Base-by-base conservation (phyloP, 2,888 invertebrate genomes). In the Mongoloraphidia duomilia region DNA sequence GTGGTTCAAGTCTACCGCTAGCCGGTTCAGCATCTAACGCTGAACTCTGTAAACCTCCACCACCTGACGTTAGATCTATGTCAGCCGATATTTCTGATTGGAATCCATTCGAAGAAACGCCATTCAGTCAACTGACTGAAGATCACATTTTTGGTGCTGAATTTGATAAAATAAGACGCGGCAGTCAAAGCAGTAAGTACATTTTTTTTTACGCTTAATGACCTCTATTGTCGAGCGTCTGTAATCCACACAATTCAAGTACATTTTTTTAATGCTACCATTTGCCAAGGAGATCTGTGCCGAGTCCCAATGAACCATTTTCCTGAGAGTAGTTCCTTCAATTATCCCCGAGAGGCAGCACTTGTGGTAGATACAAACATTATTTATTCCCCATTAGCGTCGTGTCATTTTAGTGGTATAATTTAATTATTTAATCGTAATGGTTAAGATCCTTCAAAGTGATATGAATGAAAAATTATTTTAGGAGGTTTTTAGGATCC, bases 131-230 rank as follows among this genome's bases (percentile, higher is more conserved):
- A 60, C 75, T 84, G 68, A 80, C 82, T 5, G 87, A 87, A 60
- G 87, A 88, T 71, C 80, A 83, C 59, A 78, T 85, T 57, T 87
- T 88, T 65, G 87, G 86, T 49, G 83, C 81, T 39, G 87, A 88
- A 66, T 87, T 88, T 63, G 87, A 88, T 64, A 83, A 83, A 66
- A 81, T 87, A 58, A 70, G 86, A 57, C 73, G 82, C 58, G 83
- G 85, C 55, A 85, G 84, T 59, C 82, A 83, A 65, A 83, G 81
- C 64, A 86, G 86, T 80, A 71, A 75, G 79, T 69, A 38, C 44
- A 46, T 49, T 17, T 41, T 34, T 14, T 43, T 41, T 41, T 42
- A 17, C n/a, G n/a, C n/a, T n/a, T n/a, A n/a, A n/a, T n/a, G 13
- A 11, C 8, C 8, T 17, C 9, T 41, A 14, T 54, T 37, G 40